Base-by-base conservation (phyloP, 2,797 vertebrate genomes). In the Chaetodon trifasciatus region DNA sequence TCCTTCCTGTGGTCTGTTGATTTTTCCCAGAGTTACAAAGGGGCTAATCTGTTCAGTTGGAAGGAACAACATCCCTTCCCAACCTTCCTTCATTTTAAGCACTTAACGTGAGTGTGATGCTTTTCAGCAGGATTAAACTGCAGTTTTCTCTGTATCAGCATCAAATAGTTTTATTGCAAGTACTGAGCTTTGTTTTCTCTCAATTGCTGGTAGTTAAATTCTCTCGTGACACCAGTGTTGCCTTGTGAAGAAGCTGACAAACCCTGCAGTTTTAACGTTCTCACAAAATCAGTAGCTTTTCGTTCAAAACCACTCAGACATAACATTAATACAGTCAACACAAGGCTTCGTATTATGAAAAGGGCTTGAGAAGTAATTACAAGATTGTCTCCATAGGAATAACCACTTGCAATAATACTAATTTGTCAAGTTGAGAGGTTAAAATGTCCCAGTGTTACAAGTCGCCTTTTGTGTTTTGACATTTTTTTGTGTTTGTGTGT, bases 1-100 rank as follows among this genome's bases (percentile, higher is more conserved):
- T 0, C 88, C 96, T 97, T 97, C 96, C 95, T 92, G 17, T 96
- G 70, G 96, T 97, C 95, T 97, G 96, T 96, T 96, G 96, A 93
- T 94, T 95, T 93, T 88, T 94, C 89, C 91, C 86, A 87, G 58
- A 67, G 82, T 76, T n/a, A 32, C 10, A 84, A 91, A 81, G 92
- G 93, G 91, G 89, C 66, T 86, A 71, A 86, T 95, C 95, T 85
- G 9, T 97, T 98, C 96, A 95, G 93, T 89, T 94, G 94, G 95
- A 96, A 97, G 96, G 84, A 64, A 96, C 94, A 96, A 50, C 67
- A 50, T 35, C 3, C 57, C 42, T 71, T 70, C 23, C 15, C 28
- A 50, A 44, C 40, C 28, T 69, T 23, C 49, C 15, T 65, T 71
- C 17, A 42, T 57, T 60, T 19, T 2, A 23, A 10, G 23, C 5